Evolutionary conservation across 2,888 invertebrate genomes (phyloP), one percentile per base, ranked within the genome.

Genomic region (Iselma pallidipennis): DNA sequence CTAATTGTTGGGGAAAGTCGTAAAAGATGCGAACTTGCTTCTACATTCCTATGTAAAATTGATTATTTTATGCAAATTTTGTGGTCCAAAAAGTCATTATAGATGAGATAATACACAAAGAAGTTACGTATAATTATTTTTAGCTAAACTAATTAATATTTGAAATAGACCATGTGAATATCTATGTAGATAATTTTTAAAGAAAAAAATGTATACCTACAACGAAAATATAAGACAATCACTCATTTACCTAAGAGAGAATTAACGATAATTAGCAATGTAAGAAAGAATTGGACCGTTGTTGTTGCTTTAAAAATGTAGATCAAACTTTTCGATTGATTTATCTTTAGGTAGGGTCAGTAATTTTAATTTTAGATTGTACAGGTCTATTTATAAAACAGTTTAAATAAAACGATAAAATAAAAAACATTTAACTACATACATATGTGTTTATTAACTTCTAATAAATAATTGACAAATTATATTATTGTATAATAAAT

Each of bases 401-500:
- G 10, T 29, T 29, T 2, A 29, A 10, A 29, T 29, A 12, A 10
- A 29, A 10, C 7, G 10, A 10, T 10, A 6, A 2, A 10, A 29
- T 29, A 29, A 29, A 29, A 29, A 6, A 29, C 10, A 29, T 29
- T n/a, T n/a, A n/a, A n/a, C n/a, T n/a, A n/a, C 29, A 29, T 29
- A 9, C 10, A 29, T 10, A 29, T 29, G 7, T 29, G 10, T 29
- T 29, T 10, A 10, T 29, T 6, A 29, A 10, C 10, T 9, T 29
- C 6, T 49, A 49, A 21, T 49, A 12, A 37, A 4, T 21, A 28
- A 25, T 26, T 7, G 26, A 51, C 51, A 51, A 51, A 51, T 51
- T 51, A 25, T 28, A 51, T 51, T 28, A 19, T 16, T 61, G 55
- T 52, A 60, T 62, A 51, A 59, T 65, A n/a, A n/a, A n/a, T n/a